Evolutionary conservation across 2,113 vertebrate species (phyloP).

Genomic region (Syrrhaptes paradoxus): DNA sequence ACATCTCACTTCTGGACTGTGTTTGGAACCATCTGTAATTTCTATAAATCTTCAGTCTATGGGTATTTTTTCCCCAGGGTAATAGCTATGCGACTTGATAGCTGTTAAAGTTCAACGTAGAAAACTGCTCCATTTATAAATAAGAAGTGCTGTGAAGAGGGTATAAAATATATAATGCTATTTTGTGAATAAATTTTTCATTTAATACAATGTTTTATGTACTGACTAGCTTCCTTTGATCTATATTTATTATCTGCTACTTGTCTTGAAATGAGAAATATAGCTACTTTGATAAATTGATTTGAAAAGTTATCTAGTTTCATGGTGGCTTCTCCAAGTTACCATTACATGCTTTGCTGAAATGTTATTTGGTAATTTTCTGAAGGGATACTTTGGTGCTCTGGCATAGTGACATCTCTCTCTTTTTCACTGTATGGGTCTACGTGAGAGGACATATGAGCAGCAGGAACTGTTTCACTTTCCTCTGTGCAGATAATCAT

Average conservation of each 20-base stretch:
- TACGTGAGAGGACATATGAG: neutral
- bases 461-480: neutral
- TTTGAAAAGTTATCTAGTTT: conserved; percentile 53
- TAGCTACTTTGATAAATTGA: conserved; percentile 28
- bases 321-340: neutral
- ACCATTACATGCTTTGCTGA: neutral
- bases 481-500: neutral
- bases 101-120: neutral
- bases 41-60: neutral
- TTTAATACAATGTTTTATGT: conserved; percentile 11
- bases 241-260: conserved; percentile 42
- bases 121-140: neutral
- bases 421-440: neutral
- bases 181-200: neutral
- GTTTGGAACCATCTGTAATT: neutral
- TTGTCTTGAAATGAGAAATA: conserved; percentile 53
- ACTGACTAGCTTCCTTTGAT: conserved; percentile 29
- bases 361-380: neutral
- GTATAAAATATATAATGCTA: neutral
- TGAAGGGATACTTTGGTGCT: neutral
- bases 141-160: neutral
- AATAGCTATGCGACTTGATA: neutral
- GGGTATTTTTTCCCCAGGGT: neutral
- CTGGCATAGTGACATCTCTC: neutral
- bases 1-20: neutral